These are phyloP conservation scores for Cynodonichthys magdalenae DNA, from an alignment of 2,797 vertebrate species.

Conservation along the genomic window DNA sequence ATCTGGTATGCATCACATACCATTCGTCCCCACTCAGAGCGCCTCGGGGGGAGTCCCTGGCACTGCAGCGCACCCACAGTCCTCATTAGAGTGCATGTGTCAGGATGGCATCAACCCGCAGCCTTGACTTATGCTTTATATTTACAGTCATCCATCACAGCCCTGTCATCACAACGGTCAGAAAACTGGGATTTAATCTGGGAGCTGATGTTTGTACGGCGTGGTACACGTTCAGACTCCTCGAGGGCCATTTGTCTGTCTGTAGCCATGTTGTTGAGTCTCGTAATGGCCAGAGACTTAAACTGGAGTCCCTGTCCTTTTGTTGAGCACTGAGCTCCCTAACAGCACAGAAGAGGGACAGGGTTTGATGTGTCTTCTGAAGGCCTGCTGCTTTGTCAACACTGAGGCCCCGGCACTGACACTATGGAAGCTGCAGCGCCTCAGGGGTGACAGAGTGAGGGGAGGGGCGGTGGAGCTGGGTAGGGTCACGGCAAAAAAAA, in stretches of 20 bases:
- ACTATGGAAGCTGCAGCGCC: slow-evolving; percentile 66
- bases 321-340: slow-evolving; percentile 64
- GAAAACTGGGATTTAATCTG: slow-evolving; percentile 55
- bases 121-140: slow-evolving; percentile 76
- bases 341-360: slow-evolving; percentile 62
- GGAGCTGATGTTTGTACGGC: slow-evolving; percentile 51
- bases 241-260: slow-evolving; percentile 56
- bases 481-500: slow-evolving; percentile 61
- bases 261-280: slow-evolving; percentile 62
- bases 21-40: slow-evolving; percentile 51
- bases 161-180: slow-evolving; percentile 65
- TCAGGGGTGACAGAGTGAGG: slow-evolving; percentile 50
- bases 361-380: slow-evolving; percentile 81
- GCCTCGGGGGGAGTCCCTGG: slow-evolving; percentile 63
- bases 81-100: slow-evolving; percentile 80
- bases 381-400: slow-evolving; percentile 82
- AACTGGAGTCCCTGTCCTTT: slow-evolving; percentile 70
- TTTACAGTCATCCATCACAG: slow-evolving; percentile 73
- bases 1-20: slow-evolving; percentile 77
- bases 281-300: slow-evolving; percentile 65
- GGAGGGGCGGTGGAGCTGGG: slow-evolving; percentile 25
- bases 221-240: slow-evolving; percentile 36
- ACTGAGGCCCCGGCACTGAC: slow-evolving; percentile 71
- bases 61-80: slow-evolving; percentile 65
- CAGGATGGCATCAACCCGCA: slow-evolving; percentile 68